Evolutionary conservation across 2,797 vertebrate species (phyloP).

Genomic region (Acanthis flammea): DNA sequence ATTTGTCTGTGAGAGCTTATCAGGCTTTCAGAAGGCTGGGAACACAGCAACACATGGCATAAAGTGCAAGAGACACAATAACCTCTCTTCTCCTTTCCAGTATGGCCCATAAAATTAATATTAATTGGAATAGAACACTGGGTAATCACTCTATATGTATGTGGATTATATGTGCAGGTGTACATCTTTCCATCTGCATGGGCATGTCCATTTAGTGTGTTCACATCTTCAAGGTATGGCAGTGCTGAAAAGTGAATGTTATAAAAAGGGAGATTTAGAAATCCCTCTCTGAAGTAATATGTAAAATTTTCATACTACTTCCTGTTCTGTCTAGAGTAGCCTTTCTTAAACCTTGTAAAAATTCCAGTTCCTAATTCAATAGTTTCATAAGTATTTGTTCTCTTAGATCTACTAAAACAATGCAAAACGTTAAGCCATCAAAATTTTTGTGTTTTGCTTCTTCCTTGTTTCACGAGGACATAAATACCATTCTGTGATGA

Average conservation of each 20-base stretch:
- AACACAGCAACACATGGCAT: neutral
- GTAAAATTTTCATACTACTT: neutral
- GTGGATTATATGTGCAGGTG: neutral
- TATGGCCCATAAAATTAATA: neutral
- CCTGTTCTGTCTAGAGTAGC: neutral
- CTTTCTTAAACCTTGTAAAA: constrained; percentile 8
- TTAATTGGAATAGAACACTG: neutral
- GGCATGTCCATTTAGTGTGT: neutral
- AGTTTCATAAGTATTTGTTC: neutral
- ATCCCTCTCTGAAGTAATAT: neutral
- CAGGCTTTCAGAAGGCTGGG: neutral
- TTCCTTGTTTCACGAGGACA: neutral
- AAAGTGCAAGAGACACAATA: neutral
- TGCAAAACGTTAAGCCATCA: neutral
- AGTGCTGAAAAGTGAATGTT: neutral
- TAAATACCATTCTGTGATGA: neutral
- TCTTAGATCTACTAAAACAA: neutral
- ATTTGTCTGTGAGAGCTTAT: constrained; percentile 18
- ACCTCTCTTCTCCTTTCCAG: neutral
- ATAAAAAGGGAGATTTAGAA: constrained; percentile 38
- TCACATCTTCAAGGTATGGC: neutral
- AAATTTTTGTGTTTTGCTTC: neutral
- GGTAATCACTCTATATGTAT: neutral
- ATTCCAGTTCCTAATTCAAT: neutral
- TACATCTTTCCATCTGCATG: neutral